Evolutionary conservation across 2,113 vertebrate species (phyloP).

Genomic region (Stigmatopora argus): DNA sequence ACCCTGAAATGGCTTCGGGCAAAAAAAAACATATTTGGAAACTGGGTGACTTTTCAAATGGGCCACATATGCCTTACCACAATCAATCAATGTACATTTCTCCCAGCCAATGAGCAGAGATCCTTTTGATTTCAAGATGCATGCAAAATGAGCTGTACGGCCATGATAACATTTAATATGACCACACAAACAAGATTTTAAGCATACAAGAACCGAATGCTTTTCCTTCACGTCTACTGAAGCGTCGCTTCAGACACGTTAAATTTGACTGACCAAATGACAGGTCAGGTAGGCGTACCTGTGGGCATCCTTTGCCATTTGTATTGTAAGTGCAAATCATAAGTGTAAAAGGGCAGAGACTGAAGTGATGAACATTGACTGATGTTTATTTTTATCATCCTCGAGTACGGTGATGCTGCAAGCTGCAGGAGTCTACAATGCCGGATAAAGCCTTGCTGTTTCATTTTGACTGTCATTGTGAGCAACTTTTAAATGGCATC

Average conservation of each 20-base stretch:
- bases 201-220: background rate
- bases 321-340: slow-evolving; percentile 19
- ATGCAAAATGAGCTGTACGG: background rate
- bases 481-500: too few species aligned
- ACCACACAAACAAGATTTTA: background rate
- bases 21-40: slow-evolving; percentile 5
- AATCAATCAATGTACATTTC: background rate
- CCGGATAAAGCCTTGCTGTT: too few species aligned
- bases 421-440: background rate
- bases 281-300: slow-evolving; percentile 58
- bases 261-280: slow-evolving; percentile 47
- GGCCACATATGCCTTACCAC: background rate
- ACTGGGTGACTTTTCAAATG: slow-evolving; percentile 1
- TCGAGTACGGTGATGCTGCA: background rate
- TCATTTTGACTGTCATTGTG: too few species aligned
- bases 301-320: slow-evolving; percentile 52
- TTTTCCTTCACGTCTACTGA: slow-evolving; percentile 39
- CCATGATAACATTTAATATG: background rate
- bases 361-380: background rate
- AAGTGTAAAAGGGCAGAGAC: slow-evolving; percentile 16
- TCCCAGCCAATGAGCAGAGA: background rate
- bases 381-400: slow-evolving; percentile 3
- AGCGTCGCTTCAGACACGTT: slow-evolving; percentile 23
- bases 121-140: background rate
- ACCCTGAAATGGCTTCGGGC: slow-evolving; percentile 3